A percentile compares a stretch with the other conserved stretches of the same genome.
Conservation (phyloP, 1,140 invertebrate species). For the Linepithema humile region DNA sequence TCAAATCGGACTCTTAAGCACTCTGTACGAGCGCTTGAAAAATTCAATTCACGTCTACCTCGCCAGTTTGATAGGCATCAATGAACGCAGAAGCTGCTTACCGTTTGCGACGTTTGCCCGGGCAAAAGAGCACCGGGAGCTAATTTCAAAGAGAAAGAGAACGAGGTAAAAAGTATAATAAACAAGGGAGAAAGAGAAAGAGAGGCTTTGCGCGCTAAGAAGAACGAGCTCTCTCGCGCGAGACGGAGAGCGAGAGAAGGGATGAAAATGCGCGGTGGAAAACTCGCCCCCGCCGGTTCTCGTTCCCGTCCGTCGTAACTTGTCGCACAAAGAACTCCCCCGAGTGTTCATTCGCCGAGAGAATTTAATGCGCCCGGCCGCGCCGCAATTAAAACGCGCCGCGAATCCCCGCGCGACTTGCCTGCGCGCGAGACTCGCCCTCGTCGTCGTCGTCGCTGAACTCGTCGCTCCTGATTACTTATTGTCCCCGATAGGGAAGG, state of each 20-base stretch:
- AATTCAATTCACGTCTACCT: constrained; percentile 10
- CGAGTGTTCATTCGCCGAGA: constrained; percentile 47
- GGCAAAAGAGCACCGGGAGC: background rate
- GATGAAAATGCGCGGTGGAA: constrained; percentile 37
- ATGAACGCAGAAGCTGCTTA: constrained; percentile 7
- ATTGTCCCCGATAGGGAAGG: constrained; percentile 38
- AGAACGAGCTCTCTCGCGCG: constrained; percentile 20
- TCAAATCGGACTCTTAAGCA: background rate
- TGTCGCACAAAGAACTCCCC: constrained; percentile 50
- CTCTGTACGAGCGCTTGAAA: constrained; percentile 2
- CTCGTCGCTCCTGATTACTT: constrained; percentile 39
- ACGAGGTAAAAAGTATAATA: background rate
- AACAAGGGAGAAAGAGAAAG: background rate
- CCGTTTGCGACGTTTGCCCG: constrained; percentile 22
- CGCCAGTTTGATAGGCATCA: constrained; percentile 24
- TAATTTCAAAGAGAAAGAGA: constrained; percentile 14
- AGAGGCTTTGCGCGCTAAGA: background rate
- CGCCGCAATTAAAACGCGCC: constrained; percentile 43
- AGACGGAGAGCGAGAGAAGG: background rate
- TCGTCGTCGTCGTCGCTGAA: background rate
- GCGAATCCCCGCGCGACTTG: constrained; percentile 18
- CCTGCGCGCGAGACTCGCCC: background rate
- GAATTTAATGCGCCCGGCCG: constrained; percentile 48
- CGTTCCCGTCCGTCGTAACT: constrained; percentile 35
- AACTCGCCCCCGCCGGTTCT: background rate